Base-by-base conservation (phyloP, 2,888 invertebrate species). In the Slavum lentiscoides region DNA sequence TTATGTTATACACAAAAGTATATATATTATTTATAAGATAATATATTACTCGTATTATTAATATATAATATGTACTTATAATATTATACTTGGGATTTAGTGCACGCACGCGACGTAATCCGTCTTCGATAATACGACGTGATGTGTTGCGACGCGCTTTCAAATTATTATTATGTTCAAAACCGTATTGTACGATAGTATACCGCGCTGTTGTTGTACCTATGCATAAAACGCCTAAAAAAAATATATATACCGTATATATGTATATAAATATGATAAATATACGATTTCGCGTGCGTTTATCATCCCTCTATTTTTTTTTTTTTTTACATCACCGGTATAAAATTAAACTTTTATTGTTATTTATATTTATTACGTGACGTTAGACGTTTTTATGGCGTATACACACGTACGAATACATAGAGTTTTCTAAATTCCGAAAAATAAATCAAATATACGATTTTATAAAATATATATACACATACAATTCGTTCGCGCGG, bases 321-420 rank as follows among this genome's bases (percentile, higher is more conserved):
- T 30, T 30, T 30, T 30, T 58, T 58, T 49, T 75, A 39, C 74
- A 75, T 75, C 74, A 67, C 64, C 74, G 55, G 74, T 39, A 30
- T 30, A 13, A 67, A 75, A 75, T 75, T 75, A 75, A 75, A 75
- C 74, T 75, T 75, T 75, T 66, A 75, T 75, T 67, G 74, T 75
- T 75, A 75, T 75, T 75, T 75, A 66, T 67, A 66, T 75, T 75
- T 75, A 75, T 75, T 75, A 66, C 74, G 66, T 21, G 66, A 66
- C 21, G 19, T 75, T 66, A 66, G 74, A 75, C 74, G 58, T 66
- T 75, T 75, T 75, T 75, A 75, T 67, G 58, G 66, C 66, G 58
- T 39, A 30, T 4, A 4, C 13, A 23, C 11, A 66, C 23, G 13
- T 13, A 49, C 30, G 30, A 30, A 30, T 30, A 49, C 13, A 49